Base-by-base conservation (phyloP, 2,113 vertebrate species). In the Psittacara wagleri region DNA sequence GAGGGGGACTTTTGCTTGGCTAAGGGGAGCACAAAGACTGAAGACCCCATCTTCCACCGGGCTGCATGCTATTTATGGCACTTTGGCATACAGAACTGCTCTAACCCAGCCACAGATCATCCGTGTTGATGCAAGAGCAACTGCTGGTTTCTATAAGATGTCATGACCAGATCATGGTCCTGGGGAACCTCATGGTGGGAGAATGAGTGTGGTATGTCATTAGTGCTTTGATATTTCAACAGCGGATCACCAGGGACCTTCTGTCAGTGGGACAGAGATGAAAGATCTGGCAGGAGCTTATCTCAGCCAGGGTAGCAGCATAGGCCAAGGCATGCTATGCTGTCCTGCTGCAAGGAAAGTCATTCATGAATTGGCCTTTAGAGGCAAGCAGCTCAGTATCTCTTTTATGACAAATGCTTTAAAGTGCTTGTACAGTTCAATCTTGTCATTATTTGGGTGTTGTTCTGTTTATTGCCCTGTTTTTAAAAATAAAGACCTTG, bases 381-480 rank as follows among this genome's bases (percentile, higher is more conserved):
- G 73, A 87, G 74, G 78, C 31, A 12, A 78, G 79, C 37, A 95
- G 59, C 52, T 83, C 28, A 2, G 46, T 16, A 46, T 75, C 52
- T 90, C 83, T 77, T 44, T 89, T 69, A 94, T 84, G 88, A 70
- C 18, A 83, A 85, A 78, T 31, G 17, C 74, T 79, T 33, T 19
- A 72, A 87, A 78, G 17, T 27, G 13, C 61, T 63, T 1, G 0
- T 29, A 46, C 1, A 37, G 52, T 57, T 96, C 86, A 55, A 20
- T 48, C 73, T 54, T 51, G 64, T 89, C 88, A 62, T 85, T 88
- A 61, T 95, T 57, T 95, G 93, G 91, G 88, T 96, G 95, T 95
- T 91, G 81, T 87, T 94, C 84, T 94, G 89, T 93, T 95, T 97
- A 92, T 54, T 67, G 69, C 57, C 7, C 24, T 16, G 68, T 27